Evolutionary conservation across 2,888 invertebrate species (phyloP).

Genomic region (Trissonchulus latispiculum): DNA sequence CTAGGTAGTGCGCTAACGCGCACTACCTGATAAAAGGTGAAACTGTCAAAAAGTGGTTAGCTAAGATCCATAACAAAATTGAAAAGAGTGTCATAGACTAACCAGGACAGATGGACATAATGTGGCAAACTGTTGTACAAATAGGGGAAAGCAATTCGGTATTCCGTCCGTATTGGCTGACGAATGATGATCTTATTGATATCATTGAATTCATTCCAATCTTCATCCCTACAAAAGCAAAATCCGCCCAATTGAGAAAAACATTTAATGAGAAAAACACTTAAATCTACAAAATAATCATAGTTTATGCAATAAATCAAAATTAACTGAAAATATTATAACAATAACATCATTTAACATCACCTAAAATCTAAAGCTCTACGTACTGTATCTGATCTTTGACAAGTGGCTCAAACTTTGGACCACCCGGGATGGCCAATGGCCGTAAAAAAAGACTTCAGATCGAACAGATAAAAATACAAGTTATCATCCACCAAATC

Average conservation of each 20-base stretch:
- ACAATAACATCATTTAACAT: too few relatives aligned
- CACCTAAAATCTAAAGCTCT: too few relatives aligned
- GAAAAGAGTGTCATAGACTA: constrained; percentile 46
- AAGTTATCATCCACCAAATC: constrained; percentile 95
- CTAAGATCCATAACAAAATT: constrained; percentile 15
- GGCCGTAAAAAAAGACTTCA: constrained; percentile 98
- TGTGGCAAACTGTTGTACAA: constrained; percentile 86
- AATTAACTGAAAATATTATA: too few relatives aligned
- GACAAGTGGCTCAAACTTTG: constrained; percentile 96
- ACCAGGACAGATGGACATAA: constrained; percentile 93
- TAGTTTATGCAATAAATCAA: too few relatives aligned
- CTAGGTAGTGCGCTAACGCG: too few relatives aligned
- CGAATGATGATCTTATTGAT: constrained; percentile 99
- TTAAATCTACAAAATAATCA: too few relatives aligned
- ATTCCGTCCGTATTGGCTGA: constrained; percentile 95
- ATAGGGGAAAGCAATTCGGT: constrained; percentile 97
- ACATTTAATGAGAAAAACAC: too few relatives aligned
- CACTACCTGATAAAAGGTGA: too few relatives aligned
- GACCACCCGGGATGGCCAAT: constrained; percentile 99
- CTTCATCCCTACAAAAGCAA: constrained; percentile 66
- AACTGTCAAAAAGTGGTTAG: too few relatives aligned
- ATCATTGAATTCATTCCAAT: constrained; percentile 99
- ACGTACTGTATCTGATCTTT: constrained; percentile 89
- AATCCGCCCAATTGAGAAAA: constrained; percentile 12
- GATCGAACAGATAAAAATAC: constrained; percentile 98